phyloP scores from a whole-genome alignment of 2,888 invertebrate genomes.

The Entomobrya multifasciata region DNA sequence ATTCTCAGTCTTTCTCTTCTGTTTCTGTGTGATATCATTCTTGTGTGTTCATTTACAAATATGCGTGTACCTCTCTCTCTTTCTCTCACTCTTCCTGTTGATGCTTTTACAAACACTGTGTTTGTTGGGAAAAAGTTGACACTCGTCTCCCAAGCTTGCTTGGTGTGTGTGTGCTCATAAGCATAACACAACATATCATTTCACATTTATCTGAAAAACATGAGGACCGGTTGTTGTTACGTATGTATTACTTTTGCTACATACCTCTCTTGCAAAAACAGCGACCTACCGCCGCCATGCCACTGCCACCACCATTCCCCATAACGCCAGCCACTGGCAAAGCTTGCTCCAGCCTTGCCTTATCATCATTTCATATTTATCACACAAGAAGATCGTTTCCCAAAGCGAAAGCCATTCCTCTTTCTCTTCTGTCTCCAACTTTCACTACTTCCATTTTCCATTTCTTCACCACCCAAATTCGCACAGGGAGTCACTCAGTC shows the following conservation, averaged over 20 bases:
- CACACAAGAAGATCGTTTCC: slow-evolving; percentile 49
- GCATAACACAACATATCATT: slow-evolving; percentile 21
- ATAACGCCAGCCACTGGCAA: not conserved
- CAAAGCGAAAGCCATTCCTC: slow-evolving; percentile 25
- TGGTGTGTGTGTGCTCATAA: slow-evolving; percentile 10
- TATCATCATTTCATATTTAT: slow-evolving; percentile 46
- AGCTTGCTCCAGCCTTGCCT: not conserved
- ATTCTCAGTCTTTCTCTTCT: not conserved
- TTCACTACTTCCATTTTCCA: not conserved
- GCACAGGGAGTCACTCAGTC: slow-evolving; percentile 2
- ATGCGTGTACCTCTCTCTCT: not conserved
- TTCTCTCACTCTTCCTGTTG: slow-evolving; percentile 31
- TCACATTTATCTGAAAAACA: slow-evolving; percentile 8
- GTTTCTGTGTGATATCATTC: not conserved
- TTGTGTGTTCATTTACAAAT: slow-evolving; percentile 13
- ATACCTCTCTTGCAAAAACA: not conserved
- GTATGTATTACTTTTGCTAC: not conserved
- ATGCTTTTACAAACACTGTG: not conserved
- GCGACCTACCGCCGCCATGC: not conserved
- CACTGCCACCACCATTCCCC: not conserved
- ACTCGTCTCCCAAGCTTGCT: slow-evolving; percentile 46
- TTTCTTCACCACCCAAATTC: not conserved
- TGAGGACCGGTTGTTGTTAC: too few relatives aligned
- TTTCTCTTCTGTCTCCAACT: not conserved
- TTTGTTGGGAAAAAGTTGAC: slow-evolving; percentile 23